Evolutionary conservation across 2,797 vertebrate species (phyloP).

Genomic region (Synaphobranchus kaupii): DNA sequence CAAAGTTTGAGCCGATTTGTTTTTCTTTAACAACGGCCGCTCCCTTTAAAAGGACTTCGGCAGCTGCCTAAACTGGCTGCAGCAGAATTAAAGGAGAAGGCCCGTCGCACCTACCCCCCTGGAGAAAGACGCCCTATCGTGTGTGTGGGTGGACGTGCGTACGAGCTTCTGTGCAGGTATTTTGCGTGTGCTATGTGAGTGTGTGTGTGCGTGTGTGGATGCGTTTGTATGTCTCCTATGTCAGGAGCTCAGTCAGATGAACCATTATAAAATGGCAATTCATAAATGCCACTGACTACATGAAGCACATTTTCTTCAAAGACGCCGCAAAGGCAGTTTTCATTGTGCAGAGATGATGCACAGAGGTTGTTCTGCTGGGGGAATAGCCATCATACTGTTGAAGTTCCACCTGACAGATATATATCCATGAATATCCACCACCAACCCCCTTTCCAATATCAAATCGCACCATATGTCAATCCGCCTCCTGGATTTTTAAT

Average conservation of each 20-base stretch:
- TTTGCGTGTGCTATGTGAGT: not conserved
- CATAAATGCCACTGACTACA: not conserved
- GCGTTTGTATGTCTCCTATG: not conserved
- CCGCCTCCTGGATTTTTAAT: constrained; percentile 26
- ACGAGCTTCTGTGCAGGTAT: not conserved
- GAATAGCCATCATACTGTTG: not conserved
- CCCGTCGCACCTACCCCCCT: not conserved
- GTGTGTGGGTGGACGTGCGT: not conserved
- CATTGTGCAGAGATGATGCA: not conserved
- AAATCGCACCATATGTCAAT: constrained; percentile 27
- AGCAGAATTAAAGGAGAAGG: not conserved
- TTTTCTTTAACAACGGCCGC: not conserved
- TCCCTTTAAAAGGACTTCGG: constrained; percentile 2
- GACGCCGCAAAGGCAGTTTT: not conserved
- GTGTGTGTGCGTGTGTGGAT: not conserved
- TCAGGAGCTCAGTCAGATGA: constrained; percentile 7
- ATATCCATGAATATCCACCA: not conserved
- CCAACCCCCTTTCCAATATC: constrained; percentile 16
- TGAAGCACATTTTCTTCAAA: not conserved
- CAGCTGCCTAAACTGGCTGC: not conserved
- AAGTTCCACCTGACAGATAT: constrained; percentile 8
- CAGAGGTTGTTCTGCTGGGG: not conserved
- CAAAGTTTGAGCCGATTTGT: constrained; percentile 3
- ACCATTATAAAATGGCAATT: not conserved
- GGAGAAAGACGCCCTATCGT: not conserved